phyloP scores from a whole-genome alignment of 2,113 vertebrate genomes.

The Siphamia tubifer region DNA sequence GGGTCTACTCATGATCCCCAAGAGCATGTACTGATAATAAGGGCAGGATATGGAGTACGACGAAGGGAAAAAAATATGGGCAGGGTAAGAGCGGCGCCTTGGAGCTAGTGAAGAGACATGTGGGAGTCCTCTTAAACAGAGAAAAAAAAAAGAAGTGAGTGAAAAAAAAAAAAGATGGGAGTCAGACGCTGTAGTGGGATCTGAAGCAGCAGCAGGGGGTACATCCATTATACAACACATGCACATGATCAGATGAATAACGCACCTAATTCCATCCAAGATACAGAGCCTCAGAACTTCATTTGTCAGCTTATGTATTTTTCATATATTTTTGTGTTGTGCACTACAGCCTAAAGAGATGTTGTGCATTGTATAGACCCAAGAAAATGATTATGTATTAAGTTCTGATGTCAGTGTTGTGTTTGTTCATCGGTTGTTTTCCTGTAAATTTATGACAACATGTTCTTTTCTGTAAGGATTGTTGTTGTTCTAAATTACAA shows the following conservation, averaged over 20 bases:
- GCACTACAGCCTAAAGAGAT: not conserved
- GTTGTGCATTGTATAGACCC: not conserved
- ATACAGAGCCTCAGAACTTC: not conserved
- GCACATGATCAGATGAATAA: constrained; percentile 42
- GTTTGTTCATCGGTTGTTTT: not conserved
- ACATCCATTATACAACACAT: constrained; percentile 70
- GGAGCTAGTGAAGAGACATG: constrained; percentile 11
- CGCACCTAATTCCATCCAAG: constrained; percentile 14
- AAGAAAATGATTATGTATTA: not conserved
- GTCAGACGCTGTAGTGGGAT: constrained; percentile 35
- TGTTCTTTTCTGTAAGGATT: not conserved
- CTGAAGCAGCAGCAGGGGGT: constrained; percentile 47
- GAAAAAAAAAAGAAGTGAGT: constrained; percentile 20
- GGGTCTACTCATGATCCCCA: constrained; percentile 15
- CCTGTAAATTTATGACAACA: not conserved
- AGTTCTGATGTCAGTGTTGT: not conserved
- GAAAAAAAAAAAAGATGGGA: not conserved
- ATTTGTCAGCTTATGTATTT: not conserved
- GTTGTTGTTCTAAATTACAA: not conserved
- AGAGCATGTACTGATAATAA: constrained; percentile 24
- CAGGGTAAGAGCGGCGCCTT: not conserved
- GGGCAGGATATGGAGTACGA: constrained; percentile 1
- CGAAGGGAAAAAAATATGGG: not conserved
- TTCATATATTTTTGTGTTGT: constrained; percentile 16
- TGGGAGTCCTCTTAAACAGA: constrained; percentile 25